Base-by-base conservation (phyloP, 37 sponge, comb jelly and placozoan genomes). In the Spongilla lacustris region DNA sequence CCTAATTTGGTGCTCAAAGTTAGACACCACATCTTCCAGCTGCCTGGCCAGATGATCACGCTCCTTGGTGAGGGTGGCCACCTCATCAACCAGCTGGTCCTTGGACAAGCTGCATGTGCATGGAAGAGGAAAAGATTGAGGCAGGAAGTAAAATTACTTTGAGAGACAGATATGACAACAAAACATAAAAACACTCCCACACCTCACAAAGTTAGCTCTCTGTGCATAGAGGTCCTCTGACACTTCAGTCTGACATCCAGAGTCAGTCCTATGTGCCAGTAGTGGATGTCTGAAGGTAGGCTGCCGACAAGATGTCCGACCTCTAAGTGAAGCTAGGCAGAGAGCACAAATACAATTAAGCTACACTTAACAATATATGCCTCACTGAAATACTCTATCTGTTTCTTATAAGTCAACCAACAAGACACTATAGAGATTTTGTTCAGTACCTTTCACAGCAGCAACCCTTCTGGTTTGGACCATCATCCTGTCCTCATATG, bases 401-500 rank as follows among this genome's bases (percentile, higher is more conserved):
- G 41, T 6, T 41, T 6, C 6, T 1, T 13, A n/a, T n/a, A n/a
- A n/a, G n/a, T n/a, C n/a, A n/a, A n/a, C 4, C 12, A 1, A 58
- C 12, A 58, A 17, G 14, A 6, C 58, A 58, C 19, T 17, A 58
- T 14, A 10, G 11, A 10, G 21, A 14, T 58, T 58, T 0, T 17
- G 1, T 58, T 58, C 19, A 58, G 58, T 68, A 88, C 88, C 83
- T 82, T 41, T 83, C 34, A 88, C 35, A 36, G 84, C 72, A 22
- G 67, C 74, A 13, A 89, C 21, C n/a, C 79, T 70, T 6, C 67
- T 32, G 26, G 36, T 79, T 9, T 27, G 67, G 9, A 79, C 32
- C 8, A 36, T 11, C 58, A 89, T n/a, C 41, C 89, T 31, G 13
- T 84, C 80, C 68, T 89, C 80, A 34, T 79, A 84, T 68, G 23